Evolutionary conservation across 2,888 invertebrate genomes (phyloP).

Genomic region (Lasioglossum oenotherae): DNA sequence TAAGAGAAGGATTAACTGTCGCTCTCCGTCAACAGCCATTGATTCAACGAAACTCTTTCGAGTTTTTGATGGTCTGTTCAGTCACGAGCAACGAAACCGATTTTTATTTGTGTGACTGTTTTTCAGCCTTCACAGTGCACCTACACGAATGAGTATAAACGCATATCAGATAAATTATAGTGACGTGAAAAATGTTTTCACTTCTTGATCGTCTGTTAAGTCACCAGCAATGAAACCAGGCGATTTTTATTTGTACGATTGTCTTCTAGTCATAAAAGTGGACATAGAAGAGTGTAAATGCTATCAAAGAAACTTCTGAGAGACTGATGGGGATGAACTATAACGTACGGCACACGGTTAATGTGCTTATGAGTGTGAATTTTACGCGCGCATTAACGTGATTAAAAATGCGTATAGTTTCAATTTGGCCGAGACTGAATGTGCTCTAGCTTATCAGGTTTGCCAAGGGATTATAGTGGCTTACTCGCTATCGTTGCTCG

Average conservation of each 20-base stretch:
- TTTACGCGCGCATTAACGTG: not conserved
- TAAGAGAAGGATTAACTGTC: not conserved
- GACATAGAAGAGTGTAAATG: not conserved
- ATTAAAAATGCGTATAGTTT: slow-evolving; percentile 47
- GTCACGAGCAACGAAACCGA: not conserved
- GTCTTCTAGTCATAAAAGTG: not conserved
- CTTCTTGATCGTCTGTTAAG: not conserved
- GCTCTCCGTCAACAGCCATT: not conserved
- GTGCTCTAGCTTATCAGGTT: slow-evolving; percentile 52
- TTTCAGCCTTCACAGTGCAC: not conserved
- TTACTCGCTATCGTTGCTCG: slow-evolving; percentile 60
- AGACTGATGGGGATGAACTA: not conserved
- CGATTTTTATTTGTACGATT: not conserved
- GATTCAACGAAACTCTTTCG: not conserved
- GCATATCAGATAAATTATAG: not conserved
- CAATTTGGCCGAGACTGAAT: slow-evolving; percentile 47
- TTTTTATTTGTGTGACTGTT: not conserved
- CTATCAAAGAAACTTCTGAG: not conserved
- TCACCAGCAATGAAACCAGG: not conserved
- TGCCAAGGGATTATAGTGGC: slow-evolving; percentile 66
- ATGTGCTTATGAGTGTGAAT: not conserved
- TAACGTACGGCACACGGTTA: not conserved
- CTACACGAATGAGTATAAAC: not conserved
- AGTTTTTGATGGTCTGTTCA: not conserved
- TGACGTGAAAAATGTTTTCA: not conserved